Evolutionary conservation across 2,797 vertebrate species (phyloP), one percentile per base, ranked within the genome.

Genomic region (Gymnocypris eckloni): DNA sequence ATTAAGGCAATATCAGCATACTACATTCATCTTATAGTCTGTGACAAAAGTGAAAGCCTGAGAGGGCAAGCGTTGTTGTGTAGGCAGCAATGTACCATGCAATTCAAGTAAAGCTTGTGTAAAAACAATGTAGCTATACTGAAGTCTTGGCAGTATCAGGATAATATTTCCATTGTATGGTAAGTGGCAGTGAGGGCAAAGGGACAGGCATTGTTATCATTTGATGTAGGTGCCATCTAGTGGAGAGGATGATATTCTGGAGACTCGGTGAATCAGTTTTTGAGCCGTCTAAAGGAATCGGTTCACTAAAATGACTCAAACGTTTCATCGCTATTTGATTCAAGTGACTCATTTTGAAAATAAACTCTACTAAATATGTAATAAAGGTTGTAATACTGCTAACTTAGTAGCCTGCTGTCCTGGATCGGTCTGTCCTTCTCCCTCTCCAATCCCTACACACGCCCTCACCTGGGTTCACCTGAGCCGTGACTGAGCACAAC

Each of bases 151-250:
- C 50, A 73, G 16, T 28, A 28, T 28, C 43, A 28, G n/a, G 25
- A 50, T 9, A 48, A 13, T 48, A 33, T 52, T 28, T 10, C 25
- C 33, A 77, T n/a, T 11, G 28, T 64, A 6, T 64, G 59, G 59
- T 61, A 11, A 25, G 4, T 61, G 59, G 13, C n/a, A 64, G 59
- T 64, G n/a, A 61, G 59, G 59, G 59, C 59, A 61, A 61, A 61
- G 13, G n/a, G 59, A 25, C 11, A 6, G n/a, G n/a, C 54, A 87
- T 73, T 87, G 87, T 67, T 90, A 92, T 88, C 87, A 90, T 88
- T 94, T 92, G 92, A 90, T 92, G 87, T 89, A 92, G 92, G 92
- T 90, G 93, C 94, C 95, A 94, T 93, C 95, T 95, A 94, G 94
- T 94, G 95, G 94, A 90, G 88, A 90, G 69, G 89, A 8, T 48